phyloP scores from a whole-genome alignment of 2,113 vertebrate species.

The Theristicus caerulescens region DNA sequence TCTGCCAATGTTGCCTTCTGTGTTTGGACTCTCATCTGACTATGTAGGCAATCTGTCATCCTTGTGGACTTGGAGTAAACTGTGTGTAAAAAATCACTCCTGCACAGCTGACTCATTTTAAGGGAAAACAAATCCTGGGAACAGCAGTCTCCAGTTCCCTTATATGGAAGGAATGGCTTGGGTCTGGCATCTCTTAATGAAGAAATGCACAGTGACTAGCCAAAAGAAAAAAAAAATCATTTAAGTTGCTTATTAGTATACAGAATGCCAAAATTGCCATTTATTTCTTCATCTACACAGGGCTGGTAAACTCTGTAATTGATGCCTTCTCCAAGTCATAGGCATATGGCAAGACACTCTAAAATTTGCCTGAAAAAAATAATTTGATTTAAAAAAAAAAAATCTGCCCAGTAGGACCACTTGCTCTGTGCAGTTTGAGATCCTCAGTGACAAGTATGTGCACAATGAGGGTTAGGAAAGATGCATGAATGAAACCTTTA shows the following conservation, averaged over 20 bases:
- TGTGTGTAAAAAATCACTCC: background rate
- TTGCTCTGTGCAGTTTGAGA: background rate
- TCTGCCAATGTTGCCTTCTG: background rate
- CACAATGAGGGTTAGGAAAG: background rate
- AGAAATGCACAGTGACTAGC: background rate
- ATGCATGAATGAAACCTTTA: background rate
- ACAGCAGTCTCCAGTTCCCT: background rate
- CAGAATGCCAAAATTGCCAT: background rate
- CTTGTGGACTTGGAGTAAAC: background rate
- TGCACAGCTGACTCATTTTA: background rate
- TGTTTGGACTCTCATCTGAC: background rate
- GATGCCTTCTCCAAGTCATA: background rate
- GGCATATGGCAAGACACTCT: background rate
- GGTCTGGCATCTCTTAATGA: slow-evolving; percentile 7
- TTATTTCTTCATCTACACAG: background rate
- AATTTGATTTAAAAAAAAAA: background rate
- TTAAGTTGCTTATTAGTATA: background rate
- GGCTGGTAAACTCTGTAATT: background rate
- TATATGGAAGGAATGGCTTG: background rate
- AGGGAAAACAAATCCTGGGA: background rate
- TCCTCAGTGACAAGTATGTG: background rate
- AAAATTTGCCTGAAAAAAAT: background rate
- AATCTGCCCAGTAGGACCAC: background rate
- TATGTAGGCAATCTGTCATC: background rate
- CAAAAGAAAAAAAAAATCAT: background rate